Evolutionary conservation across 2,113 vertebrate species (phyloP), one percentile per base, ranked within the genome.

Genomic region (Hypanus sabinus): DNA sequence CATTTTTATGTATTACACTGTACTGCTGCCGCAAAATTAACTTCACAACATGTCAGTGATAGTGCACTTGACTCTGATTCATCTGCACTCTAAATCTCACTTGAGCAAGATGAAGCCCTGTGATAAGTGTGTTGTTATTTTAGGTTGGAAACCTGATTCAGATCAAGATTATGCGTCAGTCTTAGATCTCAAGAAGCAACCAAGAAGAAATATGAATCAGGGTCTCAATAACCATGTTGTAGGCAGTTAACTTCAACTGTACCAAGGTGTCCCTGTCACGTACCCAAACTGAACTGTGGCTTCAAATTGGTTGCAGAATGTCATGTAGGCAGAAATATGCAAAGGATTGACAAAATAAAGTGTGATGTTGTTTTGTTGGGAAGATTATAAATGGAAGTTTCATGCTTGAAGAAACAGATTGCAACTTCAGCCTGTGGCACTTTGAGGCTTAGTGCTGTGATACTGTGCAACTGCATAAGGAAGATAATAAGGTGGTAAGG

Each of bases 331-430:
- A 65, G 60, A n/a, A 65, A 88, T 65, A 90, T 90, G n/a, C 24
- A 90, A 22, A 90, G n/a, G 60, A 65, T 65, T 90, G 30, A 90
- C 85, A 90, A 36, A 65, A 27, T 18, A 90, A 65, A 90, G 57
- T 68, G 60, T 33, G 65, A 5, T 90, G 30, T n/a, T 90, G 46
- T 90, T 90, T 90, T 90, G 60, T 90, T 65, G 36, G n/a, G 62
- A 90, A 65, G 85, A 62, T 68, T n/a, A 68, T 62, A 90, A 90
- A n/a, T 65, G 57, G 65, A 65, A 65, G 57, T 88, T 88, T n/a
- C 57, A 88, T 88, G 57, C 30, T 62, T 65, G 85, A 62, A 88
- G 62, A 65, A 90, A n/a, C 60, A 90, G 85, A 90, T 90, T 68
- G 16, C 24, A 80, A 75, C 6, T 57, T 94, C 46, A 94, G 93